phyloP scores from a whole-genome alignment of 1,140 invertebrate genomes.

The Littorina saxatilis region DNA sequence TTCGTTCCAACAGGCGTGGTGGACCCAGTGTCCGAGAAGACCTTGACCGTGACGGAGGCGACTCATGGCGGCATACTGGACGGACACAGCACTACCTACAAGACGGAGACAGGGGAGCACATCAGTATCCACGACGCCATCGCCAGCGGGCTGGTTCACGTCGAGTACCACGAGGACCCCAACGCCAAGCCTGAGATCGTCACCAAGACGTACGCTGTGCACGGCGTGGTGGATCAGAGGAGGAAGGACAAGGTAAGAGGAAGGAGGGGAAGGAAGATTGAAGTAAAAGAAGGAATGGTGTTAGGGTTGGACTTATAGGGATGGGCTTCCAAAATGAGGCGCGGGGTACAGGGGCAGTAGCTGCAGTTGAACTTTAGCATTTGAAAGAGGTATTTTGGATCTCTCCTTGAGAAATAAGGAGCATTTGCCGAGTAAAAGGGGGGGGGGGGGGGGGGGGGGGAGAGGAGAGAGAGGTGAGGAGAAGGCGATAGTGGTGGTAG shows the following conservation, averaged over 20 bases:
- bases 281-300: too few species aligned
- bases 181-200: slow-evolving; percentile 53
- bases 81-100: slow-evolving; percentile 55
- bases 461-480: background rate
- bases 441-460: background rate
- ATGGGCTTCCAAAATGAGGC: too few species aligned
- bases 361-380: too few species aligned
- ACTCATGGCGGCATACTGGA: slow-evolving; percentile 59
- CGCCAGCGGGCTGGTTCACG: slow-evolving; percentile 63
- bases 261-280: background rate
- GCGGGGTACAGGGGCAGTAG: too few species aligned
- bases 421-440: too few species aligned
- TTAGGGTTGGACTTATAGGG: too few species aligned
- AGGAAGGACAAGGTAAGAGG: slow-evolving; percentile 59
- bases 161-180: slow-evolving; percentile 63
- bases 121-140: slow-evolving; percentile 71
- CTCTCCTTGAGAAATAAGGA: too few species aligned
- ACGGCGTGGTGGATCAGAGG: slow-evolving; percentile 69
- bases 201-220: slow-evolving; percentile 72
- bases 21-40: slow-evolving; percentile 63
- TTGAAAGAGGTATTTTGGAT: too few species aligned
- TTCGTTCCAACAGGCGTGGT: slow-evolving; percentile 47
- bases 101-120: slow-evolving; percentile 59
- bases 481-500: background rate
- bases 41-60: slow-evolving; percentile 58